Evolutionary conservation across 2,113 vertebrate genomes (phyloP), one percentile per base, ranked within the genome.

Genomic region (Brachirus orientalis): DNA sequence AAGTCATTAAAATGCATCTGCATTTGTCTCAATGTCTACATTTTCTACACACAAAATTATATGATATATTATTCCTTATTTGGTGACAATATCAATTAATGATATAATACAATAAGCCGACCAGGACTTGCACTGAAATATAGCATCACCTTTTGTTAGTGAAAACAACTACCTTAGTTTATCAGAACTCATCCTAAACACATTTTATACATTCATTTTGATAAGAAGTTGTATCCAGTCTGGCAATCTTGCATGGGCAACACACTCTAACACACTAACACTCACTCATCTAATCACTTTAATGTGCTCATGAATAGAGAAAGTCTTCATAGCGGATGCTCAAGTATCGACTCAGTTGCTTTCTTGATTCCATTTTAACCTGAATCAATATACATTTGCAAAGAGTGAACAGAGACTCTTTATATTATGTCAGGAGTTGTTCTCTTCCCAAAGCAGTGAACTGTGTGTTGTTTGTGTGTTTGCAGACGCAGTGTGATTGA

Each of bases 401-500:
- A 6, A 56, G 59, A 62, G 50, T 28, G 46, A 80, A 52, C 46
- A 35, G 56, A 40, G 58, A 19, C 33, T 67, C 66, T 63, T 45
- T 53, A 63, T 20, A 13, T 66, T 47, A 40, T 38, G 38, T 36
- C 0, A 6, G 48, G 20, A 45, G 61, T 35, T 10, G 36, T 47
- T 52, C 9, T 60, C 14, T n/a, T 17, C 18, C 52, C 63, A 71
- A 33, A 77, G 14, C 48, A 20, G 59, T 20, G 28, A 36, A 2
- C 16, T 46, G 35, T 83, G 63, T 80, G 14, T 18, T 65, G 50
- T 71, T 50, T 82, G 44, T 83, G 55, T 72, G 47, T 61, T 85
- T 87, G 85, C 89, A 99, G 98, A 91, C 97, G 96, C 90, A 95
- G 94, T 92, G 94, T 99, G 92, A 97, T 99, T 80, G 97, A 99